Base-by-base conservation (phyloP, 2,797 vertebrate species). In the Schizothorax lantsangensis region DNA sequence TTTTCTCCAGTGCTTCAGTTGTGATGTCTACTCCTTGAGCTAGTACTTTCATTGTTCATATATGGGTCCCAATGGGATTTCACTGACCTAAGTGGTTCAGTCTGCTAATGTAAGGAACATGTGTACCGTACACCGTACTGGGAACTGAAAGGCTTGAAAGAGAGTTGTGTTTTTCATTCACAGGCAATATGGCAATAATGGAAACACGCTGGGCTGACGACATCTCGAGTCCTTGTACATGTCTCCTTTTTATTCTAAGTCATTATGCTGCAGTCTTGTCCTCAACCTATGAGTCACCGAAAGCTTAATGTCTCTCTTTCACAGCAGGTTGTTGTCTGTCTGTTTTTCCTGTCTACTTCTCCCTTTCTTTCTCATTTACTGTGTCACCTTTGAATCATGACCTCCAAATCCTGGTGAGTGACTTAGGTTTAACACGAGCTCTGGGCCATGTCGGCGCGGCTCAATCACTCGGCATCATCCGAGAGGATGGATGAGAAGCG, bases 141-240 rank as follows among this genome's bases (percentile, higher is more conserved):
- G 21, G 36, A 68, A 52, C 15, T 30, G 36, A 72, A 85, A 84
- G 11, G 15, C 43, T 80, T 59, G 38, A 59, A 47, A 80, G 26
- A 83, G n/a, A 84, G 40, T 43, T 54, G 21, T 73, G 11, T 86
- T 33, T 85, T 73, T 62, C n/a, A 72, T 80, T 86, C 68, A 79
- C 38, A 38, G n/a, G 74, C 11, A 79, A 68, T 69, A 23, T 30
- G 10, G 64, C 23, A 68, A 30, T 79, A 72, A 79, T 47, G 38
- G 10, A 74, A 49, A 52, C 84, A 49, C 6, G 4, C 54, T 23
- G 84, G 30, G 68, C 52, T 19, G 33, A 66, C 15, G 43, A 64
- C 79, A 81, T 57, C 23, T 64, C 2, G 12, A 64, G 79, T 81
- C 78, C 9, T 64, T 74, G 75, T 59, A 7, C 84, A 59, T 79